A percentile compares a stretch with the other conserved stretches of the same genome.
These are phyloP conservation scores for Drosophila paranaensis DNA, from an alignment of 2,888 invertebrate species.

Conservation along the genomic window DNA sequence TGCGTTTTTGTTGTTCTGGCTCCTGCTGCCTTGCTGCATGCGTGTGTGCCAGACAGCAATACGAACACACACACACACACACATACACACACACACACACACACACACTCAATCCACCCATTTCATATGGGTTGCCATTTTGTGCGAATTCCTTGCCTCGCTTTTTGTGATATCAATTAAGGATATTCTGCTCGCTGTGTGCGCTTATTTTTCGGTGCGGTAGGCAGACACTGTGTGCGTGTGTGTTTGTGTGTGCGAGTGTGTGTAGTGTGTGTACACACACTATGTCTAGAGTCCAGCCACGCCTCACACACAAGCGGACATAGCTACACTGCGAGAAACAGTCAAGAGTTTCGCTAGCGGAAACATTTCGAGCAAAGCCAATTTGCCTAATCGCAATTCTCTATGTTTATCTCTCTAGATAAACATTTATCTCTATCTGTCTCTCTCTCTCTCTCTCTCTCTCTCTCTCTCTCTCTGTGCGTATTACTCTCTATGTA, in stretches of 20 bases:
- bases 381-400: too few relatives aligned
- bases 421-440: too few relatives aligned
- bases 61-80: constrained; percentile 27
- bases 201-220: constrained; percentile 55
- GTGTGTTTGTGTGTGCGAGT: background rate
- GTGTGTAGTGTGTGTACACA: constrained; percentile 18
- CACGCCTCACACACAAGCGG: constrained; percentile 51
- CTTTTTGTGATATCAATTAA: constrained; percentile 83
- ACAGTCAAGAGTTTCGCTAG: background rate
- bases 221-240: constrained; percentile 31
- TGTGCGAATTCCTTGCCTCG: constrained; percentile 72
- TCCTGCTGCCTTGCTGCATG: constrained; percentile 47
- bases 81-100: constrained; percentile 9
- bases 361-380: too few relatives aligned
- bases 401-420: too few relatives aligned
- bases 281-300: constrained; percentile 46
- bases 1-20: constrained; percentile 59
- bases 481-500: too few relatives aligned
- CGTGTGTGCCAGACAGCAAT: constrained; percentile 51
- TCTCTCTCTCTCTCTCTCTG: too few relatives aligned
- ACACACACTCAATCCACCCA: constrained; percentile 18
- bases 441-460: too few relatives aligned
- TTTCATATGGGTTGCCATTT: constrained; percentile 60
- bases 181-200: constrained; percentile 74
- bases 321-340: constrained; percentile 6